Evolutionary conservation across 1,140 invertebrate genomes (phyloP).

Genomic region (Diprion similis): DNA sequence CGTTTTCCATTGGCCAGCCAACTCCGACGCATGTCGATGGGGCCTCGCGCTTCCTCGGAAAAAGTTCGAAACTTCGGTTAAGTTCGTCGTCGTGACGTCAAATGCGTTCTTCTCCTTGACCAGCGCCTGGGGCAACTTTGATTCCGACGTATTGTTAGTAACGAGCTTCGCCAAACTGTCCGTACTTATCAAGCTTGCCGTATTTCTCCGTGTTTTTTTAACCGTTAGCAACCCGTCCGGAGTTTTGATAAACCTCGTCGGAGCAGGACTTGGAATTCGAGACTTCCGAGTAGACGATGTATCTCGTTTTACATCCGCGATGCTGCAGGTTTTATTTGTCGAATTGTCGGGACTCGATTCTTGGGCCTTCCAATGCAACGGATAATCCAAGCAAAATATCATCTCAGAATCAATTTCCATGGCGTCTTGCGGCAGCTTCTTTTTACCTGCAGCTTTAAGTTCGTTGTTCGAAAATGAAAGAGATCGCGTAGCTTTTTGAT

Average conservation of each 20-base stretch:
- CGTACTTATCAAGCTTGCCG: neutral
- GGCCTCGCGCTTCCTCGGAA: slow-evolving; percentile 1
- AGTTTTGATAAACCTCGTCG: slow-evolving; percentile 12
- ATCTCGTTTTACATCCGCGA: neutral
- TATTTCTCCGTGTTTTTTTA: neutral
- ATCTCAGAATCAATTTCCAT: neutral
- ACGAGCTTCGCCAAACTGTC: neutral
- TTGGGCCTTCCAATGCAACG: neutral
- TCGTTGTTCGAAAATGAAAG: neutral
- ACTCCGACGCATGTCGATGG: slow-evolving; percentile 1
- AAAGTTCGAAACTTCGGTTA: neutral
- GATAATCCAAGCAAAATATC: neutral
- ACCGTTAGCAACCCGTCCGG: slow-evolving; percentile 2
- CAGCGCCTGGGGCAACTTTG: neutral
- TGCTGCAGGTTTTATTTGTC: slow-evolving; percentile 6
- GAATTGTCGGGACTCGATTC: neutral
- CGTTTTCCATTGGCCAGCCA: slow-evolving; percentile 9
- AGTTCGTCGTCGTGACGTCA: neutral
- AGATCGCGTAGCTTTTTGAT: neutral
- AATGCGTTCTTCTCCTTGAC: neutral
- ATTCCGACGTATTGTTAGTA: neutral
- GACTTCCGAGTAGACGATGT: neutral
- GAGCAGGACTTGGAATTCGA: neutral
- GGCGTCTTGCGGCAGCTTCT: neutral
- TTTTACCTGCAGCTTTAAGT: neutral